phyloP scores from a whole-genome alignment of 2,113 vertebrate species.

The Gambusia affinis region DNA sequence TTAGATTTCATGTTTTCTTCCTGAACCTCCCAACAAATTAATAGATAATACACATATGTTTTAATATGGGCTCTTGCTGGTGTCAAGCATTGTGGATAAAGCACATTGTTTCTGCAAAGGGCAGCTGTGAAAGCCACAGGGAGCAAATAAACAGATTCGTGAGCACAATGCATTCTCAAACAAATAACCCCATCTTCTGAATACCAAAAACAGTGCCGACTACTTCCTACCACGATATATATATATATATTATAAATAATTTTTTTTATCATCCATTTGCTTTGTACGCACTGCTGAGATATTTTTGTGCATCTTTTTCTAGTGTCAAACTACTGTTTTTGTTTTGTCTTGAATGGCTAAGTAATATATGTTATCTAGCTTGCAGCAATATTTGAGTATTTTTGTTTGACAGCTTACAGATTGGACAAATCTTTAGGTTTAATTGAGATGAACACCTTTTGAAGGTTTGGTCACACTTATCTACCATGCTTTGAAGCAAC shows the following conservation, averaged over 20 bases:
- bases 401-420: constrained; percentile 66
- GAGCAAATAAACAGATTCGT: constrained; percentile 75
- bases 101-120: constrained; percentile 66
- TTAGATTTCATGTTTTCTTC: constrained; percentile 8
- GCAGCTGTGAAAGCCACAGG: constrained; percentile 68
- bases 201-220: constrained; percentile 72
- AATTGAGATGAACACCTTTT: constrained; percentile 77
- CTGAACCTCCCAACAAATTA: constrained; percentile 35
- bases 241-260: too few relatives aligned
- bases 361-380: constrained; percentile 33
- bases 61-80: constrained; percentile 45
- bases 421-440: constrained; percentile 55
- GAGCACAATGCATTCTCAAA: constrained; percentile 78
- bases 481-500: constrained; percentile 59
- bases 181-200: constrained; percentile 81
- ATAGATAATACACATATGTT: constrained; percentile 63
- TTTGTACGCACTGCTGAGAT: constrained; percentile 48
- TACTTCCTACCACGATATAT: constrained; percentile 49
- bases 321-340: not conserved
- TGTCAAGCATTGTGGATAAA: constrained; percentile 66
- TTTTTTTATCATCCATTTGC: constrained; percentile 56
- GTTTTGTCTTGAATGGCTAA: not conserved
- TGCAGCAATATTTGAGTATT: constrained; percentile 38
- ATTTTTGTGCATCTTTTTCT: constrained; percentile 28
- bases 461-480: constrained; percentile 67